Conservation (phyloP, 2,797 vertebrate genomes). For the Pipistrellus pygmaeus region DNA sequence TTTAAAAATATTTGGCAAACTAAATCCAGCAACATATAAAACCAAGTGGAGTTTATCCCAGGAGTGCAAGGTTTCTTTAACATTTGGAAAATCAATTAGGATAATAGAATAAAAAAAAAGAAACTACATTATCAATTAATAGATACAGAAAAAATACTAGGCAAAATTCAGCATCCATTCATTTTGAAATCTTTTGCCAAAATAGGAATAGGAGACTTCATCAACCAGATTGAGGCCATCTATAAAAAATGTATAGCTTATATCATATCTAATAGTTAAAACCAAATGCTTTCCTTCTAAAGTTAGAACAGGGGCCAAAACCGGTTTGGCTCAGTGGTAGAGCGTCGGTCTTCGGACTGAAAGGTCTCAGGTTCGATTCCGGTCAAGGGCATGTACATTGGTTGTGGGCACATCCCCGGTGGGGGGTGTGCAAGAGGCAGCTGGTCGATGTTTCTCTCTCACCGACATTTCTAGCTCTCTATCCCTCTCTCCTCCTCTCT, state of each 20-base stretch:
- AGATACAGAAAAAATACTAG: background rate
- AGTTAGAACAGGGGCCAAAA: background rate
- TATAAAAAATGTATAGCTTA: constrained; percentile 33
- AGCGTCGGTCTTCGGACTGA: too few species aligned
- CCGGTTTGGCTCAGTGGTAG: too few species aligned
- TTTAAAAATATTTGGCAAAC: constrained; percentile 9
- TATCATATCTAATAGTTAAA: background rate
- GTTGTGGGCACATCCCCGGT: too few species aligned
- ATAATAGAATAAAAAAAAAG: constrained; percentile 29
- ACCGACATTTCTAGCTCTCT: too few species aligned
- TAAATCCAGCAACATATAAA: constrained; percentile 27
- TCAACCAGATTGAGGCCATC: background rate
- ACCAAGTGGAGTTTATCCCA: background rate
- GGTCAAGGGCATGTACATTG: too few species aligned
- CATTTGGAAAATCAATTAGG: background rate
- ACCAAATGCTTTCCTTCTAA: background rate
- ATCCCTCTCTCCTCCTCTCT: too few species aligned
- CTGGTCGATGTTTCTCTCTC: too few species aligned
- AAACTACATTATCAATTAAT: background rate
- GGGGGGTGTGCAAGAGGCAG: too few species aligned
- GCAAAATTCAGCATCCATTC: constrained; percentile 39
- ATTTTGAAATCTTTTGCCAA: background rate
- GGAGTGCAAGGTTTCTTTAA: constrained; percentile 28
- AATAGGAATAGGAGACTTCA: background rate
- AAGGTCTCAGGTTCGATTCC: too few species aligned